Conservation (phyloP, 2,797 vertebrate genomes). For the Liasis olivaceus region DNA sequence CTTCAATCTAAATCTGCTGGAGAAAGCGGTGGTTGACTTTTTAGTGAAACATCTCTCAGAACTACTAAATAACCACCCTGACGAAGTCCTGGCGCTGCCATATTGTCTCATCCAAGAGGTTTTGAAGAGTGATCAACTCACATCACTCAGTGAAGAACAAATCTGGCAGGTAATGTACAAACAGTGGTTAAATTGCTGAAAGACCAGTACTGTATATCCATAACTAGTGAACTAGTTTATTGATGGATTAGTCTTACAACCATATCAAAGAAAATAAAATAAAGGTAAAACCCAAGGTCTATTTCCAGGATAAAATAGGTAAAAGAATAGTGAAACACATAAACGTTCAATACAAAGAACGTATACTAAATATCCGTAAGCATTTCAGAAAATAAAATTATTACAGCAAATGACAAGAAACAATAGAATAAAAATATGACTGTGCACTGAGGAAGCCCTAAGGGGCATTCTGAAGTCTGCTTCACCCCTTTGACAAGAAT, state of each 20-base stretch:
- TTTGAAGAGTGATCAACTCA: constrained; percentile 95
- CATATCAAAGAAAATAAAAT: neutral
- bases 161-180: constrained; percentile 92
- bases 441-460: neutral
- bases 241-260: neutral
- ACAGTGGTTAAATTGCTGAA: constrained; percentile 48
- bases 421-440: neutral
- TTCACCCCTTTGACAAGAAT: neutral
- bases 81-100: constrained; percentile 91
- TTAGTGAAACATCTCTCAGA: constrained; percentile 96
- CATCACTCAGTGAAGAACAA: constrained; percentile 93
- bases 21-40: constrained; percentile 93
- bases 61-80: constrained; percentile 86
- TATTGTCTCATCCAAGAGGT: constrained; percentile 93
- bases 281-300: neutral
- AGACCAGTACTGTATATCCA: constrained; percentile 22
- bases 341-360: too few species aligned
- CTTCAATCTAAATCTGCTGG: constrained; percentile 93
- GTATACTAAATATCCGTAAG: constrained; percentile 51
- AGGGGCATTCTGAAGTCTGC: neutral
- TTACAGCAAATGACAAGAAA: constrained; percentile 26
- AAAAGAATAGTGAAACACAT: neutral
- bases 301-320: neutral
- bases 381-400: constrained; percentile 20
- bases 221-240: neutral